Conservation (phyloP, 2,888 invertebrate genomes). For the Gastracanthus pulcherrimus region DNA sequence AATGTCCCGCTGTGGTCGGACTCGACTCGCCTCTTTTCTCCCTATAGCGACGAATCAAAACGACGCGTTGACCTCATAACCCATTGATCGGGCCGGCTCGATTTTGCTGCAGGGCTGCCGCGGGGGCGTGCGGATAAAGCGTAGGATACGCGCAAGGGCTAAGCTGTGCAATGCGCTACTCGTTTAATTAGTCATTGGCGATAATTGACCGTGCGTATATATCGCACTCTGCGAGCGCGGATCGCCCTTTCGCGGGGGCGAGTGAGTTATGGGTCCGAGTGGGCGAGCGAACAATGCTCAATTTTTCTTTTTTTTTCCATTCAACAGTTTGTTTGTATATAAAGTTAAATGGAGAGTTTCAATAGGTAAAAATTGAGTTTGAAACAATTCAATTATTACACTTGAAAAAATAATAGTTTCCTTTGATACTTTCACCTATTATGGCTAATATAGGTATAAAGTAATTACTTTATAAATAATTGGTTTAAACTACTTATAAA, state of each 20-base stretch:
- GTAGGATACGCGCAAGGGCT: background rate
- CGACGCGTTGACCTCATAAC: background rate
- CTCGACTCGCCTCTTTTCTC: background rate
- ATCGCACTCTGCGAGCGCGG: too few species aligned
- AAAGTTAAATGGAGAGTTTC: background rate
- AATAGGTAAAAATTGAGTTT: background rate
- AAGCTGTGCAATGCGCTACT: background rate
- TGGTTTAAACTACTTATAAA: too few species aligned
- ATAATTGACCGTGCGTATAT: background rate
- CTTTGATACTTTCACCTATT: background rate
- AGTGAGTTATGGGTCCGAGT: background rate
- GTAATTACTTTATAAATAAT: too few species aligned
- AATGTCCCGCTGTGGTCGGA: background rate
- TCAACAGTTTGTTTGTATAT: background rate
- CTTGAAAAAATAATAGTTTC: background rate
- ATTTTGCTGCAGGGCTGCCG: too few species aligned
- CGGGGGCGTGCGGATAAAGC: too few species aligned
- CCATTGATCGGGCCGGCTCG: conserved; percentile 9
- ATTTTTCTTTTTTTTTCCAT: background rate
- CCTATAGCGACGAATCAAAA: too few species aligned
- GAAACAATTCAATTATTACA: background rate
- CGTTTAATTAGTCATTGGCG: conserved; percentile 34
- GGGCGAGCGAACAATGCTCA: background rate
- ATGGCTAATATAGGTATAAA: too few species aligned
- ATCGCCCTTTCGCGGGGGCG: too few species aligned